These are phyloP conservation scores for Carposina sasakii DNA, from an alignment of 1,140 invertebrate genomes.

Conservation along the genomic window DNA sequence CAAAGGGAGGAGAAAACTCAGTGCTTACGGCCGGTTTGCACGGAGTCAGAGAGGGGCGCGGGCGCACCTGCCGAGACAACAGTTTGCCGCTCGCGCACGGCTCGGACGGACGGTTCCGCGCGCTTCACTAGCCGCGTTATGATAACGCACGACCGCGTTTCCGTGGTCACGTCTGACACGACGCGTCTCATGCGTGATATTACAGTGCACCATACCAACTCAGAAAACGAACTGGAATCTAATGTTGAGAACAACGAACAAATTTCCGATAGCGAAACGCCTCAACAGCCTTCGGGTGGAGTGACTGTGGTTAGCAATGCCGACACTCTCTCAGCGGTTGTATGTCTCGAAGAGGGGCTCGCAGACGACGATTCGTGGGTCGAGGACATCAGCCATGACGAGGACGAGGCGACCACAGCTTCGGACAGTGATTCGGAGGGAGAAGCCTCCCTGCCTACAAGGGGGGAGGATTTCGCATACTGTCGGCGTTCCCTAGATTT, in stretches of 20 bases:
- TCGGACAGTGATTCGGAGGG: slow-evolving; percentile 75
- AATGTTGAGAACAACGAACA: slow-evolving; percentile 54
- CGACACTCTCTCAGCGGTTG: slow-evolving; percentile 78
- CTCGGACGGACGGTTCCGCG: slow-evolving; percentile 73
- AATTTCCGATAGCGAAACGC: slow-evolving; percentile 56
- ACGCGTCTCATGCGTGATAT: slow-evolving; percentile 78
- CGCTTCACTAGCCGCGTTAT: slow-evolving; percentile 89
- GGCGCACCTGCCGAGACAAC: slow-evolving; percentile 63
- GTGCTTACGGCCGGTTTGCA: slow-evolving; percentile 67
- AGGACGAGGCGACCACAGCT: slow-evolving; percentile 75
- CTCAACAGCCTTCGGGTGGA: slow-evolving; percentile 63
- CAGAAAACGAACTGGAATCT: slow-evolving; percentile 57
- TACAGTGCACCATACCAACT: slow-evolving; percentile 74
- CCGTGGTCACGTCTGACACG: slow-evolving; percentile 81
- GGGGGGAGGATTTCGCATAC: slow-evolving; percentile 88
- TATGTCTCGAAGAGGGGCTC: slow-evolving; percentile 86
- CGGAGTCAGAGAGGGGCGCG: slow-evolving; percentile 64
- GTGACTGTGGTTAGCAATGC: slow-evolving; percentile 77
- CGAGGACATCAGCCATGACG: slow-evolving; percentile 85
- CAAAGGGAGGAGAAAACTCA: slow-evolving; percentile 66
- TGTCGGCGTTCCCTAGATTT: slow-evolving; percentile 88
- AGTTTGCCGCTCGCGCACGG: slow-evolving; percentile 70
- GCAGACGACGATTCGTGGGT: slow-evolving; percentile 92
- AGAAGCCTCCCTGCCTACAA: slow-evolving; percentile 75
- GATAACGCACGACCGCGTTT: slow-evolving; percentile 86